Evolutionary conservation across 2,888 invertebrate genomes (phyloP).

Genomic region (Auanema sp.): DNA sequence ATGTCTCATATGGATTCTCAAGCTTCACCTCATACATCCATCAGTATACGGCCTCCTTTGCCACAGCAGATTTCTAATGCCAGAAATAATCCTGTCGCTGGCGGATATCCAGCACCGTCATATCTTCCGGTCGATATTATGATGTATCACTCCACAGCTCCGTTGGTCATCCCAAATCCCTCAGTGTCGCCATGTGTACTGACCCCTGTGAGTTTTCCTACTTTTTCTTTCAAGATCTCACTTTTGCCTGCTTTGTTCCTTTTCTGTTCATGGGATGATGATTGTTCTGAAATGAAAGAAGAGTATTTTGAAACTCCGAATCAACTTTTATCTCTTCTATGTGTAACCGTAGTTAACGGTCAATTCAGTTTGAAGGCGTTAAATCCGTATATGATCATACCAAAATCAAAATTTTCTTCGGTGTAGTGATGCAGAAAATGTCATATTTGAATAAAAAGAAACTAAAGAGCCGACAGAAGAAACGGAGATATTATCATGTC

Average conservation of each 20-base stretch:
- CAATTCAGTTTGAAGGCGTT: neutral
- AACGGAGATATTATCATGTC: no score
- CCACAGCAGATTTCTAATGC: no score
- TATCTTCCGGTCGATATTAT: conserved; percentile 1
- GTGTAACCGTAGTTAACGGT: neutral
- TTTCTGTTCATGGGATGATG: neutral
- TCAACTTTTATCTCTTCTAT: neutral
- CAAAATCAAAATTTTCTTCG: no score
- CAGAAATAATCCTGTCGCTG: no score
- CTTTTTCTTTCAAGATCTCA: neutral
- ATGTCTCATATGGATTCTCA: no score
- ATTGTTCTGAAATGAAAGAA: neutral
- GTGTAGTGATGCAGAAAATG: no score
- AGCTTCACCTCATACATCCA: no score
- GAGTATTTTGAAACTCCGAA: neutral
- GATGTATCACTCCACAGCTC: neutral
- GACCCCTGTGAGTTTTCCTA: neutral
- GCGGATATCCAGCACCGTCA: no score
- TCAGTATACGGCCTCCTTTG: no score
- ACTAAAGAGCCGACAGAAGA: no score
- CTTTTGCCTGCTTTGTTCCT: neutral
- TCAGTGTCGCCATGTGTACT: conserved; percentile 1
- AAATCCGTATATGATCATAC: no score
- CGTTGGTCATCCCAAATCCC: neutral
- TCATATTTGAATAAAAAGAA: no score